Evolutionary conservation across 1,140 invertebrate species (phyloP), one percentile per base, ranked within the genome.

Genomic region (Drosophila eugracilis): DNA sequence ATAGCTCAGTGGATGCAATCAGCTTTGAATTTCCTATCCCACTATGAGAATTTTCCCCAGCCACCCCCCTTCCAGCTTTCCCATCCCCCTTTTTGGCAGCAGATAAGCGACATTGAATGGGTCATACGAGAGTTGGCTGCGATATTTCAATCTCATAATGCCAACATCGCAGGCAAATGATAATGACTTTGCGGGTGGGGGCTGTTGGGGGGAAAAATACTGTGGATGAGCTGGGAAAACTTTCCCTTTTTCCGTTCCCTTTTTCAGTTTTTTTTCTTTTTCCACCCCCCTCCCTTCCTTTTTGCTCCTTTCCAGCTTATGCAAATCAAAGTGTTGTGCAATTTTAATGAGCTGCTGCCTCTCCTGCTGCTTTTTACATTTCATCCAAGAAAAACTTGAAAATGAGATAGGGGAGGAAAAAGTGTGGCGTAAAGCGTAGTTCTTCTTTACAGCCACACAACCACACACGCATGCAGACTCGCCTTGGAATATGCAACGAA

Each of bases 251-350:
- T 54, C 32, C 48, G 32, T 34, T 52, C 22, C 60, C n/a, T 48
- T 41, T 10, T n/a, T n/a, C n/a, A n/a, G n/a, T n/a, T n/a, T 17
- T 28, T 4, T 45, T 54, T 28, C 30, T 34, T 37, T 36, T 30
- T 41, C n/a, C n/a, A n/a, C n/a, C n/a, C n/a, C n/a, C n/a, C n/a
- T n/a, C n/a, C n/a, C n/a, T n/a, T n/a, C n/a, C n/a, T n/a, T n/a
- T n/a, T n/a, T n/a, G n/a, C n/a, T n/a, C n/a, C n/a, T 24, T 39
- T 15, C 28, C 63, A 63, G 65, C 65, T 69, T 69, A 79, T 84
- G 79, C 80, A 84, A 84, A 84, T 84, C 79, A 84, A 84, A 84
- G 80, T 85, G 75, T 84, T 78, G 80, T 84, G 79, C 79, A 84
- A 84, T 84, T 84, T 84, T 84, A 85, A 84, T 84, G 79, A 84